Evolutionary conservation across 2,888 invertebrate species (phyloP).

Genomic region (Drosophila cracens): DNA sequence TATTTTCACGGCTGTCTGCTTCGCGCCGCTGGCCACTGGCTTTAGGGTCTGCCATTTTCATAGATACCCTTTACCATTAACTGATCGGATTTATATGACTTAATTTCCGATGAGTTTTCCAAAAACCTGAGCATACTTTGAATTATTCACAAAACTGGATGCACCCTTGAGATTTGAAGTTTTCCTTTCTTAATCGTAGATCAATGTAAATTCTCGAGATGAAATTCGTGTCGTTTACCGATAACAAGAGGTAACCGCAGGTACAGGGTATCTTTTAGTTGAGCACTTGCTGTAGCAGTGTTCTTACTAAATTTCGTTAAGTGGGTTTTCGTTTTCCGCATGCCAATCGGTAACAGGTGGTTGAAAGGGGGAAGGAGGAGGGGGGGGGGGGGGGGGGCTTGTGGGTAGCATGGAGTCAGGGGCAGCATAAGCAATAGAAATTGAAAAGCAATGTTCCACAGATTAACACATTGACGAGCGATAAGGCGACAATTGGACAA

Average conservation of each 20-base stretch:
- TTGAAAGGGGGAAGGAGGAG: not conserved
- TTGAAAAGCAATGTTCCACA: conserved; percentile 57
- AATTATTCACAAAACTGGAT: not conserved
- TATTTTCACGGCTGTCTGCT: conserved; percentile 28
- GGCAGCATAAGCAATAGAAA: conserved; percentile 36
- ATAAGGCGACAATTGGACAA: conserved; percentile 5
- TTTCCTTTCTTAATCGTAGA: not conserved
- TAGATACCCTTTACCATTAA: not conserved
- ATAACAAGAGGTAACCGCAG: not conserved
- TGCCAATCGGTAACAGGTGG: conserved; percentile 46
- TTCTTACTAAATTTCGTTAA: conserved; percentile 8
- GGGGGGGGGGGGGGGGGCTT: too few species aligned
- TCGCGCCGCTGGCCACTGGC: conserved; percentile 49
- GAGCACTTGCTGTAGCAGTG: not conserved
- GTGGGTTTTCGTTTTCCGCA: conserved; percentile 61
- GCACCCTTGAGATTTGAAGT: not conserved
- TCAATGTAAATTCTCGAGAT: not conserved
- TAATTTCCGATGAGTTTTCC: not conserved
- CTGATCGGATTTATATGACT: not conserved
- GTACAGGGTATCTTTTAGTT: conserved; percentile 1
- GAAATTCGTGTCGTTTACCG: not conserved
- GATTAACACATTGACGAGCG: conserved; percentile 63
- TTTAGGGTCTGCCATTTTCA: conserved; percentile 15
- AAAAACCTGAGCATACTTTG: not conserved
- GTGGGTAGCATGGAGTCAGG: not conserved